A percentile compares a stretch with the other conserved stretches of the same genome.
Evolutionary conservation across 2,797 vertebrate genomes (phyloP).

Genomic region (Philypnodon macrostomus): DNA sequence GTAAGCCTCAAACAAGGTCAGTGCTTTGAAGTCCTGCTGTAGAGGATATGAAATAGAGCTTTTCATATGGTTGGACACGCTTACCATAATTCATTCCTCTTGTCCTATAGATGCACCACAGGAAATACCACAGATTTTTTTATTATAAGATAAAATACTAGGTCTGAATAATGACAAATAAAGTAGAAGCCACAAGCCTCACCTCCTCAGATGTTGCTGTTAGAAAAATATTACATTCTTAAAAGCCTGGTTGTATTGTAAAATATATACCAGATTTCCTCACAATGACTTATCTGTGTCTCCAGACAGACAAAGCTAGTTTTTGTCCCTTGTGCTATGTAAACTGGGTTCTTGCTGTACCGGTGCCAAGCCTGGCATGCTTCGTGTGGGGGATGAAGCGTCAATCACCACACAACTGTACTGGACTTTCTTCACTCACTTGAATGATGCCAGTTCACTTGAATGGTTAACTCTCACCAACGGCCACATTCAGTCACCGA

Average conservation of each 20-base stretch:
- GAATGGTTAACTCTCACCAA: constrained; percentile 7
- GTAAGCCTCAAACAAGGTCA: constrained; percentile 43
- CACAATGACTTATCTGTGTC: constrained; percentile 40
- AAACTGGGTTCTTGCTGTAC: constrained; percentile 48
- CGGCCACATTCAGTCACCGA: background rate
- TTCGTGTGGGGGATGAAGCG: constrained; percentile 47
- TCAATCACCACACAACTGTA: constrained; percentile 57
- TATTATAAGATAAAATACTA: no score
- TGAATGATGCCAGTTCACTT: constrained; percentile 4
- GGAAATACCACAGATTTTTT: no score
- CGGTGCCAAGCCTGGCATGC: constrained; percentile 52
- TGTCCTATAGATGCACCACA: no score
- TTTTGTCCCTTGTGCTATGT: constrained; percentile 53
- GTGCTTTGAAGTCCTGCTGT: constrained; percentile 11
- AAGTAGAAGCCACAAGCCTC: no score
- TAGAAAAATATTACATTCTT: no score
- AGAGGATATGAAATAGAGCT: constrained; percentile 1
- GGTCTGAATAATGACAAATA: no score
- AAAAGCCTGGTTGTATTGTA: no score
- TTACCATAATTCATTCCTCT: no score
- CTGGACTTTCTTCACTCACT: constrained; percentile 32
- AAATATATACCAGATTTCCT: constrained; percentile 18
- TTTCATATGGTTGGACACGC: background rate
- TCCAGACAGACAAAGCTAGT: constrained; percentile 52
- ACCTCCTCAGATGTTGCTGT: no score